Evolutionary conservation across 2,797 vertebrate species (phyloP), one percentile per base, ranked within the genome.

Genomic region (Characodon lateralis): DNA sequence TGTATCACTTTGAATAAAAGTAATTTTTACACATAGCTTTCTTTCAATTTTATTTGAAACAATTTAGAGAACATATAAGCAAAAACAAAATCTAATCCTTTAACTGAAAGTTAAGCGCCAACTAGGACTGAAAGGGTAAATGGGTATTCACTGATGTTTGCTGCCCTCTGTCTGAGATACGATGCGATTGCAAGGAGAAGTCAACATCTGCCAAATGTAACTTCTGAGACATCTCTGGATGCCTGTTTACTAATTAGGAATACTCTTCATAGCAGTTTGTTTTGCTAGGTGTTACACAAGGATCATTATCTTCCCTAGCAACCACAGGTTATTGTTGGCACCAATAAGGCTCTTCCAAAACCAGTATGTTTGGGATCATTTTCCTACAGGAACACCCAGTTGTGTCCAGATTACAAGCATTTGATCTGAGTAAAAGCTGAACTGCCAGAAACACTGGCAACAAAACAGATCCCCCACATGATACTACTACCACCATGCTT

Each of bases 161-260:
- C 93, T 91, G 90, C 92, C 93, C 91, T 66, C 93, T 92, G 74
- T 58, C 63, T 16, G 48, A 78, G 4, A 73, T 1, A 63, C 1
- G 20, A 35, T 13, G 82, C 43, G 72, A 89, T 55, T 91, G 72
- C 74, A 83, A 73, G 18, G 5, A 74, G 1, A 50, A 72, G 35
- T 41, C 63, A 41, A 24, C 20, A 2, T 66, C 9, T 24, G 63
- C 22, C 4, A 24, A 66, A 66, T 66, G 35, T 48, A 31, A 35
- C 16, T 31, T 28, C 48, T 28, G 46, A 26, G 43, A 26, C n/a
- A 39, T 46, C n/a, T 7, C 71, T 50, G 26, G 2, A 3, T 74
- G 16, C 26, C 13, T 43, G 18, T 46, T 41, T n/a, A 39, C 31
- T 20, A 10, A 12, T 28, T 16, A 5, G 28, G 20, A 35, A 31